Base-by-base conservation (phyloP, 2,113 vertebrate species). In the Epinephelus fuscoguttatus region DNA sequence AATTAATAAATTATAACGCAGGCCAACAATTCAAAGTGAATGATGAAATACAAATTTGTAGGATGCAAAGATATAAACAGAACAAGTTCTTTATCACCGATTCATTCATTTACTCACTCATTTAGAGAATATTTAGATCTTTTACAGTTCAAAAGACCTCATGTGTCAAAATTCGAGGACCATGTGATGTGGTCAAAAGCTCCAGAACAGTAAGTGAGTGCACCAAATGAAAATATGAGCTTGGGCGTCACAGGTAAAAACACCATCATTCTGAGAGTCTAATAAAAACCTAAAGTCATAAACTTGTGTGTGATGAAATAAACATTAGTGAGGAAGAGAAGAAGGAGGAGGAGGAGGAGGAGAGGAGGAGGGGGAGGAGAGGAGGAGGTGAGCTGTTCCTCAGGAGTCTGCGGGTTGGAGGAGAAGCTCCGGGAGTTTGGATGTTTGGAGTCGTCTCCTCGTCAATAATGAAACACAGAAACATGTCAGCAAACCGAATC, bases 401-500 rank as follows among this genome's bases (percentile, higher is more conserved):
- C 52, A 0, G 47, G 63, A 30, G 45, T 47, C 45, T 47, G 45
- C 52, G 23, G 47, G 71, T 18, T 4, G 61, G 42, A 69, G 80
- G 37, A 30, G 64, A 13, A 27, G 71, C 50, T 56, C 9, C 37
- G 73, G 66, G 66, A 57, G 47, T 81, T 53, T 25, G 62, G 42
- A 66, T 45, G 55, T 55, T 79, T 45, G 42, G 42, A 45, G 42
- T 69, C 37, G 47, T 73, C 74, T 82, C 75, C 53, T 74, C 75
- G 61, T 87, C 70, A 87, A 83, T 87, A 82, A 82, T 87, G 45
- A 67, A 87, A 76, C 84, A 82, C 19, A 80, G 71, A 71, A 86
- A 77, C 55, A 68, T 60, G 72, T 70, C n/a, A 56, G 73, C 27
- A 0, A 75, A 42, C 18, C 40, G 42, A 50, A 71, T 66, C 14